These are phyloP conservation scores for Prionace glauca DNA, from an alignment of 2,797 vertebrate genomes.

Conservation along the genomic window DNA sequence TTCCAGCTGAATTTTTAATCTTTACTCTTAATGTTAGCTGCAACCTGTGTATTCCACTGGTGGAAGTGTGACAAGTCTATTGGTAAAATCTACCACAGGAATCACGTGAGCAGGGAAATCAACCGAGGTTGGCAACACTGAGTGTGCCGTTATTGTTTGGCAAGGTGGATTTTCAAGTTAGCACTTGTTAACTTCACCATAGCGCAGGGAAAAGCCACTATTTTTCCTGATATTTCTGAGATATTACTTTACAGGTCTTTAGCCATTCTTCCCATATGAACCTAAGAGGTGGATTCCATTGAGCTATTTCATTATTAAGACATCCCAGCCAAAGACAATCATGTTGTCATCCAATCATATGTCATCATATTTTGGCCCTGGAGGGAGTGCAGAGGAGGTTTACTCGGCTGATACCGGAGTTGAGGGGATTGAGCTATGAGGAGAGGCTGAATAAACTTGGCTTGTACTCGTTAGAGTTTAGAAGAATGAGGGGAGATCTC, in stretches of 20 bases:
- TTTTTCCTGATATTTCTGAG: not conserved
- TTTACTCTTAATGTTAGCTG: not conserved
- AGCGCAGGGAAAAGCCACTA: not conserved
- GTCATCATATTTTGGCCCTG: no score
- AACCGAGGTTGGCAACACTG: not conserved
- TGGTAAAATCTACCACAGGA: not conserved
- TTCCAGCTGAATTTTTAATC: not conserved
- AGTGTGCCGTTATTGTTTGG: not conserved
- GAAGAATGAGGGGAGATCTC: no score
- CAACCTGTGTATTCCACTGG: not conserved
- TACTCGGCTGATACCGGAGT: no score
- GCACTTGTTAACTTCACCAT: not conserved
- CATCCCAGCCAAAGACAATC: not conserved
- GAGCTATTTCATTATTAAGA: not conserved
- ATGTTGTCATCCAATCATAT: no score
- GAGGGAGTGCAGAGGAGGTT: no score
- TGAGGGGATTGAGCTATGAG: no score
- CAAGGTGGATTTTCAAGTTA: not conserved
- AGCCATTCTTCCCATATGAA: not conserved
- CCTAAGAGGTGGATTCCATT: not conserved
- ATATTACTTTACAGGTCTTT: not conserved
- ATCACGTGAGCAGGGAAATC: not conserved
- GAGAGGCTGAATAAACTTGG: no score
- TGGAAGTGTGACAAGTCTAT: not conserved
- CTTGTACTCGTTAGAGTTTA: no score